Percentiles rank a stretch among this genome's conserved stretches.
Evolutionary conservation across 2,888 invertebrate species (phyloP).

Genomic region (Noctua janthina): DNA sequence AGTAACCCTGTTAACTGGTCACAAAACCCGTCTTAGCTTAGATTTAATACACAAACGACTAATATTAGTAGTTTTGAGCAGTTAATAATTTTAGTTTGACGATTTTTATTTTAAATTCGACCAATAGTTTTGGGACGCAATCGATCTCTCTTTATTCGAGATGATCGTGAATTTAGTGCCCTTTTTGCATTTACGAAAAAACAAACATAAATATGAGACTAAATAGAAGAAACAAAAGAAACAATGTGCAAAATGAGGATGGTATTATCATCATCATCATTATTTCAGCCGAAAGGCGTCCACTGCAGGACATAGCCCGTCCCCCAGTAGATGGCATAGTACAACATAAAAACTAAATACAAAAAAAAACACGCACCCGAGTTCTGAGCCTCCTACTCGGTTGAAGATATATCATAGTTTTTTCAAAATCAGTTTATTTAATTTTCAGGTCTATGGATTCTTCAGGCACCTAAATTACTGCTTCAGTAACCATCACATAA

Average conservation of each 20-base stretch:
- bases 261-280: no score
- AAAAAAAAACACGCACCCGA: background rate
- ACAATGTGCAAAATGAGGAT: background rate
- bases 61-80: background rate
- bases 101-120: background rate
- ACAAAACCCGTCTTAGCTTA: background rate
- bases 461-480: background rate
- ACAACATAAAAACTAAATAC: background rate
- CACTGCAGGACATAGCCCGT: no score
- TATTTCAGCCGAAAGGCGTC: no score
- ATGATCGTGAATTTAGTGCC: background rate
- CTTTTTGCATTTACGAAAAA: background rate
- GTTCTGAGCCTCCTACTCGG: background rate
- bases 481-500: constrained; percentile 5
- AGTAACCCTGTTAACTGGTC: background rate
- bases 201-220: background rate
- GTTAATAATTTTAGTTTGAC: background rate
- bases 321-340: background rate
- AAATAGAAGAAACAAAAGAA: background rate
- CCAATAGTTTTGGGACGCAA: background rate
- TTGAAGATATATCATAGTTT: background rate
- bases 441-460: background rate
- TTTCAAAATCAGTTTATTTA: background rate
- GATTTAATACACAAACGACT: background rate
- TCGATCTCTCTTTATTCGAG: background rate